Conservation (phyloP, 2,888 invertebrate genomes). For the Lithophane socia region DNA sequence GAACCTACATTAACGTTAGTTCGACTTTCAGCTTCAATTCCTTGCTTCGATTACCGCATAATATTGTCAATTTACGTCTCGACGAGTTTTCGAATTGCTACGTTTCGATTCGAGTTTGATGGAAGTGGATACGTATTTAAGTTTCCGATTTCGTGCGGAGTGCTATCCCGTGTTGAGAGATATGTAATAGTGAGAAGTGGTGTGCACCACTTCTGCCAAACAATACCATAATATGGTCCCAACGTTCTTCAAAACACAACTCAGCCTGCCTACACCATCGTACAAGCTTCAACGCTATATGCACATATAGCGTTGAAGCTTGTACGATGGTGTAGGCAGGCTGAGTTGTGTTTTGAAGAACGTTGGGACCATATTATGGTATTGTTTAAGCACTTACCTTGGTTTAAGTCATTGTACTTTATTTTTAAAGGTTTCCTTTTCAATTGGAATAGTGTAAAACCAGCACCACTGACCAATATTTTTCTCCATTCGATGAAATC, state of each 20-base stretch:
- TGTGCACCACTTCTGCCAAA: no score
- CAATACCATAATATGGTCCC: no score
- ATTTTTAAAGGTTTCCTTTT: not conserved
- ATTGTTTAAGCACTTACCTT: not conserved
- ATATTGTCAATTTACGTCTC: slow-evolving; percentile 69
- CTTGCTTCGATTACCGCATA: slow-evolving; percentile 70
- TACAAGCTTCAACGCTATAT: slow-evolving; percentile 7
- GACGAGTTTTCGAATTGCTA: slow-evolving; percentile 67
- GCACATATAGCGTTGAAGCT: slow-evolving; percentile 4
- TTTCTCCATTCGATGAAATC: not conserved
- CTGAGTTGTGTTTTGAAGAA: not conserved
- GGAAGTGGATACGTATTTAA: slow-evolving; percentile 56
- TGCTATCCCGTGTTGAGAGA: slow-evolving; percentile 60
- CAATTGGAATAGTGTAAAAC: not conserved
- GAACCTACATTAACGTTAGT: slow-evolving; percentile 61
- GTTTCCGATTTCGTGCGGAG: slow-evolving; percentile 52
- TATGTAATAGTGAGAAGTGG: slow-evolving; percentile 43
- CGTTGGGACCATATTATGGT: not conserved
- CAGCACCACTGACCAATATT: not conserved
- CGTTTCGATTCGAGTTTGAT: slow-evolving; percentile 61
- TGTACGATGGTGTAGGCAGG: not conserved
- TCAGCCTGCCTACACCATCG: not conserved
- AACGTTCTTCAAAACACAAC: not conserved
- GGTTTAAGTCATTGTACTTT: not conserved
- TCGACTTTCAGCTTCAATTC: slow-evolving; percentile 63